These are phyloP conservation scores for Podilymbus podiceps DNA, from an alignment of 2,113 vertebrate genomes.

Conservation along the genomic window DNA sequence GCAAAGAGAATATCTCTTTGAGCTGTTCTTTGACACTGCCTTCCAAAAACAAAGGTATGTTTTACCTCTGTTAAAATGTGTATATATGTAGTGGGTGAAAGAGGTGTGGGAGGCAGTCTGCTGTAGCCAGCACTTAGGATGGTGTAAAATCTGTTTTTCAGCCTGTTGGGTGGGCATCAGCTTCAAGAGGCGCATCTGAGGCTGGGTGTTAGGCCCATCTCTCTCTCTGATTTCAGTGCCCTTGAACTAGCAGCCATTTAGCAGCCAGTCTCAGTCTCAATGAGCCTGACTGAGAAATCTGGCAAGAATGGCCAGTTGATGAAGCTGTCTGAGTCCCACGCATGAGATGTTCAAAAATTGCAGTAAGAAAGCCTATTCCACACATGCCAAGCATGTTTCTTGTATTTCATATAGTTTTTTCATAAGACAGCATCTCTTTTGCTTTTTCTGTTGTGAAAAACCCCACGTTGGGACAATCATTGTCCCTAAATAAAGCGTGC, in stretches of 20 bases:
- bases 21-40: background rate
- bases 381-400: background rate
- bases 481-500: background rate
- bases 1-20: background rate
- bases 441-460: background rate
- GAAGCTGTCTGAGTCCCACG: background rate
- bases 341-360: background rate
- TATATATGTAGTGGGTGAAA: background rate
- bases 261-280: fast-evolving
- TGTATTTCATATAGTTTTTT: background rate
- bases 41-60: background rate
- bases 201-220: background rate
- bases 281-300: background rate
- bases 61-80: background rate
- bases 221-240: background rate
- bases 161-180: background rate
- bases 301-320: background rate
- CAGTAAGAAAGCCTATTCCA: background rate
- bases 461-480: background rate
- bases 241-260: background rate
- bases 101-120: background rate
- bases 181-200: background rate
- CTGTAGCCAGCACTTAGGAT: background rate
- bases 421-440: background rate
- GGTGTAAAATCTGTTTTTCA: background rate